Conservation (phyloP, 2,113 vertebrate genomes). For the Electrona antarctica region DNA sequence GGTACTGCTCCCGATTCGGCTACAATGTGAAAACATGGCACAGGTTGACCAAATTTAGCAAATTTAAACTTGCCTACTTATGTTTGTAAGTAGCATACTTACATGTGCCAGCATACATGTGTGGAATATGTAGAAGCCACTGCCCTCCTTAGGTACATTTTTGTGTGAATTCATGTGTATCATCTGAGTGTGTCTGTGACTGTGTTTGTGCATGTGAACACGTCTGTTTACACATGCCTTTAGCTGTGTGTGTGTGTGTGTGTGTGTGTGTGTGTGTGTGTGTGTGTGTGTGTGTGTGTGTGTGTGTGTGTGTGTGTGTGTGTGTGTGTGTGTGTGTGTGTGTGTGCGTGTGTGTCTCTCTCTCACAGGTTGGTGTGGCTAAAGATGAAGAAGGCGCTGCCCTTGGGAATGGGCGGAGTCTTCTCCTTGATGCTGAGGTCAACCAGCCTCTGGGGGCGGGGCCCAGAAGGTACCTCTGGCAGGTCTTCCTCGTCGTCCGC, state of each 20-base stretch:
- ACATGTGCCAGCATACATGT: too few species aligned
- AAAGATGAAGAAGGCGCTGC: conserved; percentile 98
- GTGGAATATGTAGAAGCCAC: too few species aligned
- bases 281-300: neutral
- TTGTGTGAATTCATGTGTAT: neutral
- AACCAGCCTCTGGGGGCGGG: conserved; percentile 87
- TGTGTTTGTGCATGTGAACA: neutral
- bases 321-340: neutral
- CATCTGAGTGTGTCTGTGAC: neutral
- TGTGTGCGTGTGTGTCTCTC: neutral
- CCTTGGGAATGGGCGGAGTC: conserved; percentile 90
- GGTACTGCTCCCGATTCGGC: too few species aligned
- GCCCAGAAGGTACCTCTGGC: conserved; percentile 86
- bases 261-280: neutral
- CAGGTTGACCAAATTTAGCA: too few species aligned
- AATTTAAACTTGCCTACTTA: too few species aligned
- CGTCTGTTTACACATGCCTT: neutral
- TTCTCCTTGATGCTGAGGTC: conserved; percentile 97
- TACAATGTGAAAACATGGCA: too few species aligned
- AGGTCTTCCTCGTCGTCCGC: conserved; percentile 83
- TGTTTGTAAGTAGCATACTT: too few species aligned
- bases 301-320: neutral
- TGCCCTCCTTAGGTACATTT: too few species aligned
- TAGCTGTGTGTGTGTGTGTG: neutral
- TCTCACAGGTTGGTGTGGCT: conserved; percentile 97